A percentile compares a stretch with the other conserved stretches of the same genome.
Evolutionary conservation across 2,888 invertebrate species (phyloP).

Genomic region (Bellardia pandia): DNA sequence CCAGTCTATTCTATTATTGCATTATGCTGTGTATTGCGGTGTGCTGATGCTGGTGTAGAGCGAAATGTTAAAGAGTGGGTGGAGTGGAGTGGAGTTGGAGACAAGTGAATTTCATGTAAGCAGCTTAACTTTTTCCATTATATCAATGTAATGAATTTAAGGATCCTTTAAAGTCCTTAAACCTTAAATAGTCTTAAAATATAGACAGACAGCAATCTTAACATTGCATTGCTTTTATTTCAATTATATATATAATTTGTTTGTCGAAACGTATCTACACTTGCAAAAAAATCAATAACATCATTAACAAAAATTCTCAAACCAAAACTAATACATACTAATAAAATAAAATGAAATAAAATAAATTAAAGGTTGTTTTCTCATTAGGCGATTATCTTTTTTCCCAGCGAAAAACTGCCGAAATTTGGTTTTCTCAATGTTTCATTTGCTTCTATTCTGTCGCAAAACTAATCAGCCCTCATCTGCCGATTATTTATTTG

Average conservation of each 20-base stretch:
- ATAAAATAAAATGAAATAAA: background rate
- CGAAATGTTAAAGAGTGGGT: background rate
- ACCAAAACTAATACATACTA: background rate
- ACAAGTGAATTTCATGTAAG: slow-evolving; percentile 38
- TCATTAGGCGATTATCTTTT: too few relatives aligned
- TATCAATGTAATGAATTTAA: slow-evolving; percentile 59
- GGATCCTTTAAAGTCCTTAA: slow-evolving; percentile 44
- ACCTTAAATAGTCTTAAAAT: slow-evolving; percentile 57
- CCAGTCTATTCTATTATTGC: slow-evolving; percentile 30
- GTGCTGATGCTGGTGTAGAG: background rate
- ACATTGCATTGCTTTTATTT: slow-evolving; percentile 23
- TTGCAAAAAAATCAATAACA: slow-evolving; percentile 12
- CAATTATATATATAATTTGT: background rate
- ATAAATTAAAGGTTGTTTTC: too few relatives aligned
- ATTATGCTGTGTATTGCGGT: background rate
- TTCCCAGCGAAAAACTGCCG: too few relatives aligned
- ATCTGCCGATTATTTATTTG: too few relatives aligned
- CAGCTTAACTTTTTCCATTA: slow-evolving; percentile 58
- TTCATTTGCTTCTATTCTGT: too few relatives aligned
- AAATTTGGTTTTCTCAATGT: too few relatives aligned
- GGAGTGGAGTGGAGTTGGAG: too few relatives aligned
- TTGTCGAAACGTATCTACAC: background rate
- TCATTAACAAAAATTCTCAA: background rate
- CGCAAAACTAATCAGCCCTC: too few relatives aligned
- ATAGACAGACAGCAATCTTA: slow-evolving; percentile 21